A percentile compares a stretch with the other conserved stretches of the same genome.
Evolutionary conservation across 1,140 invertebrate genomes (phyloP).

Genomic region (Latrodectus geometricus): DNA sequence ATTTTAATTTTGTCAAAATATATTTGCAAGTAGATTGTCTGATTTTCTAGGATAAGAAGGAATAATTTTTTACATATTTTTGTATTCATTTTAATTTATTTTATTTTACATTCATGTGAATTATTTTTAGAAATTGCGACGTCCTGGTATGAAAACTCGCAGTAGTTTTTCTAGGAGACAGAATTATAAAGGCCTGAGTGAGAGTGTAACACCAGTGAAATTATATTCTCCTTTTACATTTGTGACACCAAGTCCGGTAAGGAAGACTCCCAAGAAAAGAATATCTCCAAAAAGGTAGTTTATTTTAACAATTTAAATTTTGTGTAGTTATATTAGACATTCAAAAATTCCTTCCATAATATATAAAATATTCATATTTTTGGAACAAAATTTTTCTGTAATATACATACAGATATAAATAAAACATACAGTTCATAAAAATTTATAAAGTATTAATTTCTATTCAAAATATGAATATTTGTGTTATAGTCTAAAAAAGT

Average conservation of each 20-base stretch:
- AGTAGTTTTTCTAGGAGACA: constrained; percentile 23
- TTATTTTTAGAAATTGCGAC: constrained; percentile 18
- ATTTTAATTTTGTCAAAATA: too few species aligned
- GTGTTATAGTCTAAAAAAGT: too few species aligned
- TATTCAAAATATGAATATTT: too few species aligned
- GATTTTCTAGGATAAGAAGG: neutral
- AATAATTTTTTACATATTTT: neutral
- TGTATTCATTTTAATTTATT: neutral
- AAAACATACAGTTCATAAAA: too few species aligned
- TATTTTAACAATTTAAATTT: too few species aligned
- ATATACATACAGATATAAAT: too few species aligned
- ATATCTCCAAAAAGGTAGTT: constrained; percentile 14
- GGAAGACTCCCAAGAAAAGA: constrained; percentile 19
- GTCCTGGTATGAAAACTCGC: constrained; percentile 4
- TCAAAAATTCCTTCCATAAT: too few species aligned
- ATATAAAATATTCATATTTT: too few species aligned
- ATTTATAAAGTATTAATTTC: too few species aligned
- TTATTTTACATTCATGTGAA: neutral
- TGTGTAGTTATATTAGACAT: too few species aligned
- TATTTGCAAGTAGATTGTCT: neutral
- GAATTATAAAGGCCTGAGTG: constrained; percentile 45
- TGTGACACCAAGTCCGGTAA: constrained; percentile 55
- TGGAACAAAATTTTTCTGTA: too few species aligned
- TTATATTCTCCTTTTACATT: constrained; percentile 63
- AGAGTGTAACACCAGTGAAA: constrained; percentile 57